A percentile compares a stretch with the other conserved stretches of the same genome.
These are phyloP conservation scores for Rhyacophila evoluta DNA, from an alignment of 2,888 invertebrate species.

Conservation along the genomic window DNA sequence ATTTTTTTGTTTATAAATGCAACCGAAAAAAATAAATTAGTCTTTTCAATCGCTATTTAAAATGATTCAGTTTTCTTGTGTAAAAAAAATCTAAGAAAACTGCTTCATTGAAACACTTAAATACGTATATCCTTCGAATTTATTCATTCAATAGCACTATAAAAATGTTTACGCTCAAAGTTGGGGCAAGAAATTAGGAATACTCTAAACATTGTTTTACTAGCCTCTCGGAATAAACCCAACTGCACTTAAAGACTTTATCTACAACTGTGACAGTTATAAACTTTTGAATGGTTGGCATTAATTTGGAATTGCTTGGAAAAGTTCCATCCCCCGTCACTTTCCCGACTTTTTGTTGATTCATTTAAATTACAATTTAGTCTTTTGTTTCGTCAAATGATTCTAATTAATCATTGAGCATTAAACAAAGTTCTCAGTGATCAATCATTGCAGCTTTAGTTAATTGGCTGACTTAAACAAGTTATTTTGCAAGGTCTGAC, in stretches of 20 bases:
- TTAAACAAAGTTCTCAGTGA: conserved; percentile 13
- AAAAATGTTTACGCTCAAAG: conserved; percentile 46
- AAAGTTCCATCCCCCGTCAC: conserved; percentile 34
- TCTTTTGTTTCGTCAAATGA: conserved; percentile 8
- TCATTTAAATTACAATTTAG: conserved; percentile 15
- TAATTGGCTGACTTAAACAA: conserved; percentile 16
- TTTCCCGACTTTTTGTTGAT: conserved; percentile 23
- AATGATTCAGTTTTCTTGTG: no score
- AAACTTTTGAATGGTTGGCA: conserved; percentile 48
- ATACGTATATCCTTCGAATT: background rate
- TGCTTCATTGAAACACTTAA: conserved; percentile 5
- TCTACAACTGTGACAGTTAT: conserved; percentile 50
- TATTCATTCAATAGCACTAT: conserved; percentile 44
- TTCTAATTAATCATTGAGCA: conserved; percentile 18
- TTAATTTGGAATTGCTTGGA: conserved; percentile 47
- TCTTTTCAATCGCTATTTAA: no score
- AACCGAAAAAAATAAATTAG: no score
- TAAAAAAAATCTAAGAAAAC: background rate
- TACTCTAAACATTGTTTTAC: conserved; percentile 44
- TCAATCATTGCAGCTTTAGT: conserved; percentile 3
- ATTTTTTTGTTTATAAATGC: no score
- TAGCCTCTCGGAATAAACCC: conserved; percentile 44
- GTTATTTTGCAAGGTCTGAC: conserved; percentile 1
- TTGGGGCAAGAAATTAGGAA: conserved; percentile 41
- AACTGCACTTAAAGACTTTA: conserved; percentile 50